phyloP scores from a whole-genome alignment of 2,113 vertebrate genomes.

The Thryonomys swinderianus region DNA sequence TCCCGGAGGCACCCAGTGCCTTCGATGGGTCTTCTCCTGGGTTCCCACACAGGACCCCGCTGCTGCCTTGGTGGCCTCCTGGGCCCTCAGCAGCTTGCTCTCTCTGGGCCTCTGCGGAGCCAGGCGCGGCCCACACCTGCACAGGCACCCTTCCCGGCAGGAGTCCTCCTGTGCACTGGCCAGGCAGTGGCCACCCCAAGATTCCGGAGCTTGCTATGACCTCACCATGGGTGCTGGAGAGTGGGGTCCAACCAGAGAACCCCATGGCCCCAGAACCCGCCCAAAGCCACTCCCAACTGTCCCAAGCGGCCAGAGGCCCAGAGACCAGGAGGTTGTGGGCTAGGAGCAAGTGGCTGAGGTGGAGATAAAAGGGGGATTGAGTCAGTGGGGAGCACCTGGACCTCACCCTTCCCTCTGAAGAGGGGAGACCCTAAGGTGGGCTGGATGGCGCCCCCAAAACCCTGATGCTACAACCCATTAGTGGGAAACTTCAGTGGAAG shows the following conservation, averaged over 20 bases:
- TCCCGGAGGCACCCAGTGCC: not conserved
- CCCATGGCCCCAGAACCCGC: not conserved
- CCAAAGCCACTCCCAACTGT: not conserved
- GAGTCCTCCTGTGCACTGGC: not conserved
- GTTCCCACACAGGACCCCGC: fast-evolving
- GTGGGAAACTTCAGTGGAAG: not conserved
- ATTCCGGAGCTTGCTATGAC: not conserved
- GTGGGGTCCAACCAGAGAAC: not conserved
- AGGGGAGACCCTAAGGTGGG: no score
- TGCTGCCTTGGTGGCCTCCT: not conserved
- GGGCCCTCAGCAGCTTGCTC: fast-evolving
- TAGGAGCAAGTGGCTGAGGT: fast-evolving
- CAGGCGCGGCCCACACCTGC: fast-evolving
- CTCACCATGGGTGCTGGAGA: not conserved
- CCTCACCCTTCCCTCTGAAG: no score
- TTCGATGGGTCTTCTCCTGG: fast-evolving
- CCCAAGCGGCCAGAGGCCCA: not conserved
- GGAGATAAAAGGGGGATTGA: not conserved
- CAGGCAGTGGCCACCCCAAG: fast-evolving
- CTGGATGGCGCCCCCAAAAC: not conserved
- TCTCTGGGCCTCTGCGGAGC: fast-evolving
- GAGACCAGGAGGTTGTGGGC: not conserved
- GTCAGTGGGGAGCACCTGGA: not conserved
- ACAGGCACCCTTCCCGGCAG: fast-evolving
- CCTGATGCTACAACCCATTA: not conserved